Evolutionary conservation across 1,140 invertebrate species (phyloP).

Genomic region (Harpegnathos saltator): DNA sequence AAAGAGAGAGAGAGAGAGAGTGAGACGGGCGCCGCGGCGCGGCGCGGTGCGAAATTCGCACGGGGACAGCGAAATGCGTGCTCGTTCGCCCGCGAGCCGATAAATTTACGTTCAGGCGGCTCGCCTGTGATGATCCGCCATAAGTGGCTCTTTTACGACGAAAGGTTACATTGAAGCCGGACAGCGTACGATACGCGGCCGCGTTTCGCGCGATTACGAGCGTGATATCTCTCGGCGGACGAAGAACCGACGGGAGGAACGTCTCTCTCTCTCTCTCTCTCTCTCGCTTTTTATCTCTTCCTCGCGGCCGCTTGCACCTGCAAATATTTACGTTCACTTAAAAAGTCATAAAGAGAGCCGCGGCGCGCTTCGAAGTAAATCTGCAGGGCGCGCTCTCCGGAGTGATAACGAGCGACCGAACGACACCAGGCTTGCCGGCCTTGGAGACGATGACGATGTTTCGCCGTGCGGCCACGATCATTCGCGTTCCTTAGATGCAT

Average conservation of each 20-base stretch:
- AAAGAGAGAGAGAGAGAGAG: too few species aligned
- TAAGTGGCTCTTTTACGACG: slow-evolving; percentile 61
- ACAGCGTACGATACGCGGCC: slow-evolving; percentile 34
- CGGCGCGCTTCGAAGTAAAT: slow-evolving; percentile 61
- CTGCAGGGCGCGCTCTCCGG: slow-evolving; percentile 40
- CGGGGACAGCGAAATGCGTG: too few species aligned
- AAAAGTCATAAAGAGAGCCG: slow-evolving; percentile 66
- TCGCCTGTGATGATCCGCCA: slow-evolving; percentile 58
- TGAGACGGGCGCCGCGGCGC: too few species aligned
- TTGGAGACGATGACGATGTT: slow-evolving; percentile 7
- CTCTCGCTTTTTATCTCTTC: too few species aligned
- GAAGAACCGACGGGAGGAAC: too few species aligned
- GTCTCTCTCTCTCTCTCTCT: too few species aligned
- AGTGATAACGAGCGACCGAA: slow-evolving; percentile 39
- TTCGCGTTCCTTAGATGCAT: too few species aligned
- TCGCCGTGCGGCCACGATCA: neutral
- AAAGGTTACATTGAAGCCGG: slow-evolving; percentile 60
- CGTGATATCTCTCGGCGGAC: too few species aligned
- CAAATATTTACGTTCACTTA: slow-evolving; percentile 74
- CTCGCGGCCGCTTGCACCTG: slow-evolving; percentile 55
- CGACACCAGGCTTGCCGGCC: slow-evolving; percentile 23
- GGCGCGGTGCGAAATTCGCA: slow-evolving; percentile 39
- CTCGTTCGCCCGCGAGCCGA: slow-evolving; percentile 49
- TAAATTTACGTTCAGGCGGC: slow-evolving; percentile 70
- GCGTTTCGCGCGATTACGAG: slow-evolving; percentile 58